Conservation (phyloP, 1,140 invertebrate species). For the Triops longicaudatus region DNA sequence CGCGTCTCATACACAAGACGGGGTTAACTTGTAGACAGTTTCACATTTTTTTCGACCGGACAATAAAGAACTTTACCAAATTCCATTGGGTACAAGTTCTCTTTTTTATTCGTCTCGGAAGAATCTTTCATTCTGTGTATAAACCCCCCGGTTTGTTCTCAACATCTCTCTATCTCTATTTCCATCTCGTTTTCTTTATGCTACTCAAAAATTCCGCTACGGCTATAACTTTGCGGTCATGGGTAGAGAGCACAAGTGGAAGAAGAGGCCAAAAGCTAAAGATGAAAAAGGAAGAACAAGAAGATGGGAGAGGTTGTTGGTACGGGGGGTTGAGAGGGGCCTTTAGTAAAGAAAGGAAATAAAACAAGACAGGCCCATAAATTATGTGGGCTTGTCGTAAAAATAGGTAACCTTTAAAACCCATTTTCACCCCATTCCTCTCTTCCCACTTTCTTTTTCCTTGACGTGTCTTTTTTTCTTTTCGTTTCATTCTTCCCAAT, state of each 20-base stretch:
- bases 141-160: background rate
- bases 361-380: conserved; percentile 7
- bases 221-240: conserved; percentile 14
- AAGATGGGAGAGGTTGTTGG: background rate
- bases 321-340: background rate
- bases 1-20: too few species aligned
- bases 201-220: conserved; percentile 12
- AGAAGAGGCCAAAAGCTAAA: too few species aligned
- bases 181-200: conserved; percentile 11
- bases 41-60: too few species aligned
- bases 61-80: background rate
- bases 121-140: background rate
- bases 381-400: conserved; percentile 4
- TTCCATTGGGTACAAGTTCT: background rate
- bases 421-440: conserved; percentile 8
- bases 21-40: too few species aligned
- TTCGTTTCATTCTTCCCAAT: background rate
- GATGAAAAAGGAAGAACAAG: too few species aligned
- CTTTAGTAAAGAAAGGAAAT: background rate
- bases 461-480: background rate
- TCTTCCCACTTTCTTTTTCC: conserved; percentile 4
- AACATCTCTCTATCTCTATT: conserved; percentile 11
- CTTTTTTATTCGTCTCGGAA: background rate
- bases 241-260: background rate
- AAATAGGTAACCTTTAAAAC: conserved; percentile 15